Conservation (phyloP, 2,113 vertebrate species). For the Austrofundulus limnaeus region DNA sequence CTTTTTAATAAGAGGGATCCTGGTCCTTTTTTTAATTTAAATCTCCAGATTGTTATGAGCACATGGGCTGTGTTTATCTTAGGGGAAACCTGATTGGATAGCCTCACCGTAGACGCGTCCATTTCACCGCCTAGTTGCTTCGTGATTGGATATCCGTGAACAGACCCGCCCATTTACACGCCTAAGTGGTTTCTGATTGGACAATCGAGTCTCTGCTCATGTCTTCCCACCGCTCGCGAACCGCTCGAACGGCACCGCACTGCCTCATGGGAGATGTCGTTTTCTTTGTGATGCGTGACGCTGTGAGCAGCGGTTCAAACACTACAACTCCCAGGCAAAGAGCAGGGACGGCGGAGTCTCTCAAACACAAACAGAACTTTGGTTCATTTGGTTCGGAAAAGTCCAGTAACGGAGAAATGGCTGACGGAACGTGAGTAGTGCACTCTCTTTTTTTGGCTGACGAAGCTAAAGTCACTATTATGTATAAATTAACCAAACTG, state of each 20-base stretch:
- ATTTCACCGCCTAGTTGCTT: constrained; percentile 3
- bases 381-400: not conserved
- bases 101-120: constrained; percentile 13
- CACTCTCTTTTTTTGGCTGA: not conserved
- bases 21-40: too few relatives aligned
- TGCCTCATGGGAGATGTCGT: constrained; percentile 55
- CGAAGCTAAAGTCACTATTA: too few relatives aligned
- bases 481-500: too few relatives aligned
- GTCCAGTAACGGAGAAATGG: constrained; percentile 57
- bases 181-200: constrained; percentile 63
- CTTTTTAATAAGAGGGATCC: too few relatives aligned
- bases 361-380: not conserved
- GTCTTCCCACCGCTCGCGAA: constrained; percentile 66
- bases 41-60: not conserved
- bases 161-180: constrained; percentile 38
- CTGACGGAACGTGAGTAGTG: constrained; percentile 77
- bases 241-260: constrained; percentile 48
- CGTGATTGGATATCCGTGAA: constrained; percentile 25
- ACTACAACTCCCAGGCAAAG: constrained; percentile 62
- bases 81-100: constrained; percentile 40
- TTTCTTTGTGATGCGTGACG: rapidly evolving
- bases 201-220: constrained; percentile 67
- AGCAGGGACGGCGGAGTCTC: not conserved
- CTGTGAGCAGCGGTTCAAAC: rapidly evolving
- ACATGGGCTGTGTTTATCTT: constrained; percentile 24